Conservation (phyloP, 1,140 invertebrate species). For the Pseudomyrmex dendroicus region DNA sequence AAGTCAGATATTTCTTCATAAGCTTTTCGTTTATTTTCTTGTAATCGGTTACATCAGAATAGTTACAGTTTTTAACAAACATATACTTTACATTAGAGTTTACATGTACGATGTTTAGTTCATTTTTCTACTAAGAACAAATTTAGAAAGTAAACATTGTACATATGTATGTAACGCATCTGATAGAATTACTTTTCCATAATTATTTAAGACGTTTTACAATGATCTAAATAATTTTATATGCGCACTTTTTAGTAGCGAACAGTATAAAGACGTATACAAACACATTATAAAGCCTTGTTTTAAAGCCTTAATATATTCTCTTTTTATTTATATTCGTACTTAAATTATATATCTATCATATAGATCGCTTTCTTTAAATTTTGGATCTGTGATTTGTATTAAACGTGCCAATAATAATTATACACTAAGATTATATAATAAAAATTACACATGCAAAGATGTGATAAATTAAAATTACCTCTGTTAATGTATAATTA, state of each 20-base stretch:
- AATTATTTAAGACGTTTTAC: background rate
- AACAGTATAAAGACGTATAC: no score
- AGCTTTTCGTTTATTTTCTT: no score
- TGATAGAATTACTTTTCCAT: background rate
- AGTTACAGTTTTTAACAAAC: no score
- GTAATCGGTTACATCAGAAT: no score
- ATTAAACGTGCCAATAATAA: slow-evolving; percentile 32
- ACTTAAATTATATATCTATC: slow-evolving; percentile 44
- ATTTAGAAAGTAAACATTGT: no score
- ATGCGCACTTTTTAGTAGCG: background rate
- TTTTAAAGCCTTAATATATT: slow-evolving; percentile 29
- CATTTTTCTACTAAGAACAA: no score
- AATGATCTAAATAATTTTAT: background rate
- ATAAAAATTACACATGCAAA: slow-evolving; percentile 17
- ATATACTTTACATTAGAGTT: no score
- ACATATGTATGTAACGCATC: background rate
- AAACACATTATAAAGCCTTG: background rate
- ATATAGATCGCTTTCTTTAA: slow-evolving; percentile 26
- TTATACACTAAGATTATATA: background rate
- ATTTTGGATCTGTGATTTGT: slow-evolving; percentile 38
- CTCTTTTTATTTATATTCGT: slow-evolving; percentile 36
- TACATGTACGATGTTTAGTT: no score
- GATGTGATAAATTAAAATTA: background rate
- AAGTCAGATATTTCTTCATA: no score
- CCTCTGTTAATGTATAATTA: background rate